These are phyloP conservation scores for Callithrix jacchus DNA, from an alignment of 2,113 vertebrate genomes.

Conservation along the genomic window DNA sequence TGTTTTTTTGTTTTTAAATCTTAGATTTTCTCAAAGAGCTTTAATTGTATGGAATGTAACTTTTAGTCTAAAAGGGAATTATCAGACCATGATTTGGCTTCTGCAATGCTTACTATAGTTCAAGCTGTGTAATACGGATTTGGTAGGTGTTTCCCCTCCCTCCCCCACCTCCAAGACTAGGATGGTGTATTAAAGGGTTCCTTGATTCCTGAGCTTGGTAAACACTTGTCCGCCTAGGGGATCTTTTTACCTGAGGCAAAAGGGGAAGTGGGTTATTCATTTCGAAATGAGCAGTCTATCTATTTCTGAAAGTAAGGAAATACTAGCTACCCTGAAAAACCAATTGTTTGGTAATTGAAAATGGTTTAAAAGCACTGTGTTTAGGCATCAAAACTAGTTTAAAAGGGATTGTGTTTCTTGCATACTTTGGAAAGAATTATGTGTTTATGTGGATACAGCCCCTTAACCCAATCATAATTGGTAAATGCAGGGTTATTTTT, in stretches of 20 bases:
- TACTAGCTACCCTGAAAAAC: neutral
- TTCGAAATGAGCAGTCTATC: neutral
- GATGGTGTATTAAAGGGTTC: conserved; percentile 11
- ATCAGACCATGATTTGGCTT: neutral
- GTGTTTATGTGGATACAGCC: neutral
- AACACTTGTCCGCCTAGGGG: neutral
- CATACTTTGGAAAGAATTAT: neutral
- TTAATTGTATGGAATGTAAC: neutral
- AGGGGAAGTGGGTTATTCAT: neutral
- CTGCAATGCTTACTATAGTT: neutral
- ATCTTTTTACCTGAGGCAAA: conserved; percentile 36
- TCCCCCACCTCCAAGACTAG: neutral
- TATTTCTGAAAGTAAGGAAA: neutral
- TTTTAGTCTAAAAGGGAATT: neutral
- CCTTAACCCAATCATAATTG: neutral
- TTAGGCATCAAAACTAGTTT: neutral
- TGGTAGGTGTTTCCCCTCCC: neutral
- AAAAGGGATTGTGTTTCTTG: neutral
- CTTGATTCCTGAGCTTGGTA: conserved; percentile 13
- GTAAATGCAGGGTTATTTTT: neutral
- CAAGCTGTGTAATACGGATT: neutral
- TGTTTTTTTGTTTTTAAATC: neutral
- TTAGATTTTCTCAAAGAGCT: neutral
- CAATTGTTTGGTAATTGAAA: conserved; percentile 8
- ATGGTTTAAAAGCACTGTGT: neutral